These are phyloP conservation scores for Dendrocincla tyrannina DNA, from an alignment of 2,797 vertebrate genomes.

Conservation along the genomic window DNA sequence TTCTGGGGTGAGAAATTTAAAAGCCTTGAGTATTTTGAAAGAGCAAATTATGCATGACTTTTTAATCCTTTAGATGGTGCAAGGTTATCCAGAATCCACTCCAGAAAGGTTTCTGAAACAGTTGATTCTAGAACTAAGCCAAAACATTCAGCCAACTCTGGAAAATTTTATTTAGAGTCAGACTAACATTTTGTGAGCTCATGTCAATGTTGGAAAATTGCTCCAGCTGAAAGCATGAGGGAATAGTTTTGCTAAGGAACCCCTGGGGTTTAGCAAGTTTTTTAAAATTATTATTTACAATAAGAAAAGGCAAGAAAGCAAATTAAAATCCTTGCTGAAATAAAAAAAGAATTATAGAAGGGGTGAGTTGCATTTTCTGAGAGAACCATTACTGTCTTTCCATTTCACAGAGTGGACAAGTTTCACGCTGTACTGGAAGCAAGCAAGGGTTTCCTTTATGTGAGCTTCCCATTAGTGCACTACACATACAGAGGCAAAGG, in stretches of 20 bases:
- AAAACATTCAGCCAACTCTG: conserved; percentile 20
- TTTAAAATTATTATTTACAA: background rate
- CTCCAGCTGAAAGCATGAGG: conserved; percentile 12
- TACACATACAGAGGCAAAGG: background rate
- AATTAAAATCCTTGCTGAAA: background rate
- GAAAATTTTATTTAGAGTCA: conserved; percentile 41
- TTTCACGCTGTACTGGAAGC: background rate
- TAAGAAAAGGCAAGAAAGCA: background rate
- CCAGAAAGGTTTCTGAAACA: conserved; percentile 9
- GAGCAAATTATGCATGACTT: background rate
- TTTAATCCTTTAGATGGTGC: background rate
- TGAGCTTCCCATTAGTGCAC: background rate
- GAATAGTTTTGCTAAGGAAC: conserved; percentile 6
- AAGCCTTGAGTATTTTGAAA: conserved; percentile 13
- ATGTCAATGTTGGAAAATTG: conserved; percentile 8
- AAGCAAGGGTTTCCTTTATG: background rate
- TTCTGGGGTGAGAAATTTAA: conserved; percentile 45
- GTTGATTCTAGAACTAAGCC: conserved; percentile 45
- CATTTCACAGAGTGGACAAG: background rate
- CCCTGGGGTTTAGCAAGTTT: background rate
- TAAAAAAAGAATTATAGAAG: background rate
- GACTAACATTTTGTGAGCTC: conserved; percentile 24
- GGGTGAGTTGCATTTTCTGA: background rate
- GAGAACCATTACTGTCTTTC: background rate
- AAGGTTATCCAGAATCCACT: conserved; percentile 37